A percentile compares a stretch with the other conserved stretches of the same genome.
phyloP scores from a whole-genome alignment of 2,113 vertebrate genomes.

The Dicentrarchus labrax region DNA sequence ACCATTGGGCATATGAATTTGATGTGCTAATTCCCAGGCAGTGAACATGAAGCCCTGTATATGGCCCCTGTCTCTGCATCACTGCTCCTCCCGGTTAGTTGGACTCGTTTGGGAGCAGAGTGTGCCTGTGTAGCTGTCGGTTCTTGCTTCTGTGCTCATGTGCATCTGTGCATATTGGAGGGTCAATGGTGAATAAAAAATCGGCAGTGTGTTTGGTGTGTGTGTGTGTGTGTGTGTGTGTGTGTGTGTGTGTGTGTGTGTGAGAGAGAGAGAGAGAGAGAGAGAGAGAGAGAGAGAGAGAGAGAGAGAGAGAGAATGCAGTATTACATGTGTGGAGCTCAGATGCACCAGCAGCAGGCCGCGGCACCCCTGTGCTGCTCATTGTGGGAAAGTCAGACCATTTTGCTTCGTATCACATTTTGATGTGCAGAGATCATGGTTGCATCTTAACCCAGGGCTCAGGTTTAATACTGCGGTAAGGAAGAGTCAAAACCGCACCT shows the following conservation, averaged over 20 bases:
- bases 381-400: constrained; percentile 18
- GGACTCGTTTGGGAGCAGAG: constrained; percentile 37
- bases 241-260: no score
- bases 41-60: constrained; percentile 63
- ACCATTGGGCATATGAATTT: constrained; percentile 61
- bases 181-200: constrained; percentile 45
- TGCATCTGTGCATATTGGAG: constrained; percentile 50
- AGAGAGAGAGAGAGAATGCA: not conserved
- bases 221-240: not conserved
- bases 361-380: not conserved
- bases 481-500: constrained; percentile 18
- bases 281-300: no score
- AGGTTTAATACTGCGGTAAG: constrained; percentile 7
- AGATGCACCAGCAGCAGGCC: constrained; percentile 9
- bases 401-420: not conserved
- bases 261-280: no score
- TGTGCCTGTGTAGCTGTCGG: constrained; percentile 32
- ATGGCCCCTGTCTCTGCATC: constrained; percentile 64
- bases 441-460: constrained; percentile 28
- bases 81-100: constrained; percentile 52
- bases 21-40: constrained; percentile 79
- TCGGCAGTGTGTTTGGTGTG: constrained; percentile 13
- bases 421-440: constrained; percentile 9
- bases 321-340: constrained; percentile 3
- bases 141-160: constrained; percentile 32